Conservation (phyloP, 2,797 vertebrate species). For the Manis pentadactyla region DNA sequence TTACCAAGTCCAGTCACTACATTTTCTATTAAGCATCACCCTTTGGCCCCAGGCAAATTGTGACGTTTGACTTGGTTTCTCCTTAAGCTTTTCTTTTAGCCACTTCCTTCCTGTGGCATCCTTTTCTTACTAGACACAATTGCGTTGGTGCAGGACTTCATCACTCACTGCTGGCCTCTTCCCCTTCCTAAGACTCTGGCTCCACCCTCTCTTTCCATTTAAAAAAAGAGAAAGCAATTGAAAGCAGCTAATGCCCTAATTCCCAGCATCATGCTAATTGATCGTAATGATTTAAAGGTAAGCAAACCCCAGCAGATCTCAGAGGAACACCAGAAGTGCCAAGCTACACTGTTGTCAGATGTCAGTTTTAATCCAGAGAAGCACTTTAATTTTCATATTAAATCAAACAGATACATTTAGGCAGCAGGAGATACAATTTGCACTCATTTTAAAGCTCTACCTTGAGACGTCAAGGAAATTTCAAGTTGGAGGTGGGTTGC, state of each 20-base stretch:
- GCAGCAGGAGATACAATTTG: neutral
- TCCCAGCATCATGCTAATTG: neutral
- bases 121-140: neutral
- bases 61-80: neutral
- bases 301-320: neutral
- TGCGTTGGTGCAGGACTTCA: neutral
- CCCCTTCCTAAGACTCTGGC: neutral
- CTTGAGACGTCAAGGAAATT: neutral
- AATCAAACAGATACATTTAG: neutral
- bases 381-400: neutral
- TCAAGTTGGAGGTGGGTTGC: neutral
- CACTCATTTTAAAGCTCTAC: neutral
- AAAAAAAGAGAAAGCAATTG: neutral
- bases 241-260: neutral
- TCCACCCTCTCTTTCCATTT: neutral
- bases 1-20: neutral
- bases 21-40: slow-evolving; percentile 3
- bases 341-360: neutral
- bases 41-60: neutral
- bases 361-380: neutral
- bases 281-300: neutral
- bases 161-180: neutral
- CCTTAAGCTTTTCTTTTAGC: neutral
- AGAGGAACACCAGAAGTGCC: neutral
- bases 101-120: neutral